These are phyloP conservation scores for Stenodema calcarata DNA, from an alignment of 2,888 invertebrate species.

Conservation along the genomic window DNA sequence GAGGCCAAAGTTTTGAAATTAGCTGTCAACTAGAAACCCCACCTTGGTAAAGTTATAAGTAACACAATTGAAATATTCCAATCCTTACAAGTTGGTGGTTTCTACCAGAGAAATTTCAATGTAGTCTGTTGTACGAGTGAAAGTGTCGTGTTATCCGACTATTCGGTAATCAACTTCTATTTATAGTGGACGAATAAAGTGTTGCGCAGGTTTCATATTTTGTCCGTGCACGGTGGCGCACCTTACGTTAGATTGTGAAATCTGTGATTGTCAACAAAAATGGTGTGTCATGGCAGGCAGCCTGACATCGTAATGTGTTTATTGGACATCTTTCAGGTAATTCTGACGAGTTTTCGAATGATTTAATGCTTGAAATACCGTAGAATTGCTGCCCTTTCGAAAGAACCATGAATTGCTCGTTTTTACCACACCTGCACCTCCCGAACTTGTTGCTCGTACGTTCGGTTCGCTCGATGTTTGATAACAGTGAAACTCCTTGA, in stretches of 20 bases:
- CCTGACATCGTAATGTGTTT: conserved; percentile 57
- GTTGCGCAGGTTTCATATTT: conserved; percentile 8
- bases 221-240: conserved; percentile 26
- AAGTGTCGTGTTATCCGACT: neutral
- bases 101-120: neutral
- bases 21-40: neutral
- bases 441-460: conserved; percentile 30
- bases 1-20: neutral
- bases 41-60: neutral
- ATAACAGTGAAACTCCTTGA: neutral
- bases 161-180: neutral
- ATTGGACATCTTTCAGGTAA: conserved; percentile 55
- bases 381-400: neutral
- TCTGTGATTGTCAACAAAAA: conserved; percentile 56
- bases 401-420: neutral
- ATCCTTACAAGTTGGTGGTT: too few relatives aligned
- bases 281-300: conserved; percentile 58
- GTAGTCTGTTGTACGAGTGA: neutral
- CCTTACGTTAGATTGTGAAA: conserved; percentile 46
- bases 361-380: neutral
- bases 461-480: neutral
- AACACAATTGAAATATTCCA: too few relatives aligned
- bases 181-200: neutral
- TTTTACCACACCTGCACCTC: neutral
- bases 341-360: neutral